Percentiles rank a stretch among this genome's conserved stretches.
Conservation (phyloP, 2,888 invertebrate genomes). For the Heteromyza rotundicornis region DNA sequence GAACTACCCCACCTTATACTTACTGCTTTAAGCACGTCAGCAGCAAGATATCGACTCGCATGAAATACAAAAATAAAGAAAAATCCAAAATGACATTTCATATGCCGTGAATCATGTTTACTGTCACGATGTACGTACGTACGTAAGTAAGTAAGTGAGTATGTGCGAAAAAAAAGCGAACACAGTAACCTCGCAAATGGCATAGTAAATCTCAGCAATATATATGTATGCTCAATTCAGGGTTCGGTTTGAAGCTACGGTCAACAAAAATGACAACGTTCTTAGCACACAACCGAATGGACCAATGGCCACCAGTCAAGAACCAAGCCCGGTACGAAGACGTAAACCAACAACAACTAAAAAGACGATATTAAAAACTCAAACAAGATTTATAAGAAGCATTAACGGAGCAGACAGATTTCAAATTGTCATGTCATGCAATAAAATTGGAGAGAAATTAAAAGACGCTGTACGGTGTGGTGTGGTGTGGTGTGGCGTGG, state of each 20-base stretch:
- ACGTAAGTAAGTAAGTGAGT: neutral
- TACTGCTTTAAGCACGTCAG: no score
- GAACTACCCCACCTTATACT: no score
- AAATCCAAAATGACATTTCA: slow-evolving; percentile 2
- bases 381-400: slow-evolving; percentile 5
- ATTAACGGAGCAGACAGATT: slow-evolving; percentile 7
- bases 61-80: no score
- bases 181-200: neutral
- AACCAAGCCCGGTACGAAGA: no score
- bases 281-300: neutral
- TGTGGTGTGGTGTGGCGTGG: no score
- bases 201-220: neutral
- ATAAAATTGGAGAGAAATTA: slow-evolving; percentile 33
- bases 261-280: neutral
- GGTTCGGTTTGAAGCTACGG: neutral
- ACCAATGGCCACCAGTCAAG: neutral
- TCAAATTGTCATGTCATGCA: slow-evolving; percentile 37
- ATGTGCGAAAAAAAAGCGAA: neutral
- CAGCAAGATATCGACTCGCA: no score
- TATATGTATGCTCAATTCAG: no score
- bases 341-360: neutral
- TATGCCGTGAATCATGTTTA: slow-evolving; percentile 1
- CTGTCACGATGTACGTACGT: neutral
- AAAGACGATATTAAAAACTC: neutral
- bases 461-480: neutral